Conservation (phyloP, 2,113 vertebrate genomes). For the Shinisaurus crocodilurus region DNA sequence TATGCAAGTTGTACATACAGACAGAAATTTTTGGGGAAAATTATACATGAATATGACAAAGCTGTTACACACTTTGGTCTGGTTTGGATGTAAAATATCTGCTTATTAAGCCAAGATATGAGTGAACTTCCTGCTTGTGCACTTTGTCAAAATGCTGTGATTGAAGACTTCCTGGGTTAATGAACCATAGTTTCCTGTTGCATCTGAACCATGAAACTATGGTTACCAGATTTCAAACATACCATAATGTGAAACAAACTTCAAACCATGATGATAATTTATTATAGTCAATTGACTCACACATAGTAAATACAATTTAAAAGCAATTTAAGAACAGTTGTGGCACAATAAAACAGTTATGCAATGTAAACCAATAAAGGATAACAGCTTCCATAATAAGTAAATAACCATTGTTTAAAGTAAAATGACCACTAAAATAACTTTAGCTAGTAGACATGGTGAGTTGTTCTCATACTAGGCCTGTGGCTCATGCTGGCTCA, state of each 20-base stretch:
- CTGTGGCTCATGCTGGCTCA: no score
- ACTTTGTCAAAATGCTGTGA: background rate
- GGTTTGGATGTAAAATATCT: background rate
- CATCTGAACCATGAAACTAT: background rate
- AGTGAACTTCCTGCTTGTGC: background rate
- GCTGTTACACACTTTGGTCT: background rate
- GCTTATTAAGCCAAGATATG: background rate
- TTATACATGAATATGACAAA: background rate
- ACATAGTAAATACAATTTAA: no score
- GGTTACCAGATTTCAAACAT: background rate
- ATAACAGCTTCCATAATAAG: no score
- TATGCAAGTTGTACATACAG: background rate
- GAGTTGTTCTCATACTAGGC: no score
- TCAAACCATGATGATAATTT: background rate
- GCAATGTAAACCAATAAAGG: no score
- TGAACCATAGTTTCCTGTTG: background rate
- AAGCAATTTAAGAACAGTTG: no score
- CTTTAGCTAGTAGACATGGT: no score
- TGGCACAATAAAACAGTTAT: no score
- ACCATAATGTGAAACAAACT: background rate
- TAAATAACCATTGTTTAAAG: no score
- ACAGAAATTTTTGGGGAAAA: background rate
- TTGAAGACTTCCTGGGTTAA: background rate
- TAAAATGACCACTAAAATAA: no score
- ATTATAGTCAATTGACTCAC: no score